Percentiles rank a stretch among this genome's conserved stretches.
Conservation (phyloP, 2,113 vertebrate genomes). For the Larimichthys crocea region DNA sequence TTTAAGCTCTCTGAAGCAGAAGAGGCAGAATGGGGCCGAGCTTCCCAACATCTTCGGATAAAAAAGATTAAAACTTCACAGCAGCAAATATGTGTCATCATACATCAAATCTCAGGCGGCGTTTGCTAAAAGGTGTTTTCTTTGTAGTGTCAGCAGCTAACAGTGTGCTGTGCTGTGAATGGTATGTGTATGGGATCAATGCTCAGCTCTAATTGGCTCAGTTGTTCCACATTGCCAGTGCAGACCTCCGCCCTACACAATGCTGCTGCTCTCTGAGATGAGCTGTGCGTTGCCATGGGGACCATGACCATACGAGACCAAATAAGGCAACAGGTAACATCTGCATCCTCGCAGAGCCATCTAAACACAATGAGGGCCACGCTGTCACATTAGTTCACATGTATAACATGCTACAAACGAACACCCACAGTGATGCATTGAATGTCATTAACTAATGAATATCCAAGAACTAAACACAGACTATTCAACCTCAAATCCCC, state of each 20-base stretch:
- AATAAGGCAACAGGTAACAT: slow-evolving; percentile 79
- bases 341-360: slow-evolving; percentile 68
- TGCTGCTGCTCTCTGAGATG: slow-evolving; percentile 64
- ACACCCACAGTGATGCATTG: background rate
- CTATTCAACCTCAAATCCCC: background rate
- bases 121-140: slow-evolving; percentile 10
- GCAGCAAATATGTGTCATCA: background rate
- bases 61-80: background rate
- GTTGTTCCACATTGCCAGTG: slow-evolving; percentile 57
- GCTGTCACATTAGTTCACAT: slow-evolving; percentile 40
- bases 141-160: slow-evolving; percentile 6
- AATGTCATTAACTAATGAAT: no score
- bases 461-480: background rate
- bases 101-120: background rate
- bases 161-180: slow-evolving; percentile 25
- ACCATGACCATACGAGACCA: slow-evolving; percentile 75
- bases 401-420: background rate
- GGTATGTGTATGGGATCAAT: slow-evolving; percentile 36
- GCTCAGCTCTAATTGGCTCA: slow-evolving; percentile 59
- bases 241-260: slow-evolving; percentile 69
- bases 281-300: slow-evolving; percentile 82
- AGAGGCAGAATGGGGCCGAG: background rate
- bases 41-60: slow-evolving; percentile 4
- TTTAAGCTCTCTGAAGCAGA: slow-evolving; percentile 10
- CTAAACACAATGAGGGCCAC: slow-evolving; percentile 54